phyloP scores from a whole-genome alignment of 1,140 invertebrate genomes.

The Neodiprion pinetum region DNA sequence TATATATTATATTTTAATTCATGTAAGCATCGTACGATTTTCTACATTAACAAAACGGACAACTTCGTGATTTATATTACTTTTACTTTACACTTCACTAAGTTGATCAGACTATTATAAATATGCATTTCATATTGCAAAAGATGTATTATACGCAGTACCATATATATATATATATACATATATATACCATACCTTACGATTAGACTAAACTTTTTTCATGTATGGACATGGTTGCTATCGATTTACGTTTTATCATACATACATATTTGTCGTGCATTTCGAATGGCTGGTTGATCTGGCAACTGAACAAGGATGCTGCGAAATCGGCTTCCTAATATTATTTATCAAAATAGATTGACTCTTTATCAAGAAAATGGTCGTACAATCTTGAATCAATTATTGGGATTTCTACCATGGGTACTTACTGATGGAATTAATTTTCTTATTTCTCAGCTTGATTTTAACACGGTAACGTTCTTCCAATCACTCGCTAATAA shows the following conservation, averaged over 20 bases:
- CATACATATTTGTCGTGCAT: too few relatives aligned
- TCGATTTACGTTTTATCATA: too few relatives aligned
- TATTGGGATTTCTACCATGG: not conserved
- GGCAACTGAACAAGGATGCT: not conserved
- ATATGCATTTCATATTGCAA: not conserved
- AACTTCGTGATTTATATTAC: not conserved
- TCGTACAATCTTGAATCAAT: not conserved
- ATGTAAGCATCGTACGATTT: not conserved
- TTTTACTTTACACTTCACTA: not conserved
- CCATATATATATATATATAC: too few relatives aligned
- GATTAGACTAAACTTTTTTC: too few relatives aligned
- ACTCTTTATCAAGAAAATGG: not conserved
- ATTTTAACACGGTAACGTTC: too few relatives aligned
- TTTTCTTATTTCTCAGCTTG: too few relatives aligned
- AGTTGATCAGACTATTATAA: not conserved
- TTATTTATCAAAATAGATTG: not conserved
- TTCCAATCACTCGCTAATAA: too few relatives aligned
- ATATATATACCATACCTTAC: too few relatives aligned
- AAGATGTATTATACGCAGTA: too few relatives aligned
- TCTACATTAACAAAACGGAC: not conserved
- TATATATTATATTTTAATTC: not conserved
- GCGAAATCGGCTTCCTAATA: not conserved
- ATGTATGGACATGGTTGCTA: too few relatives aligned
- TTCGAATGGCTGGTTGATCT: not conserved
- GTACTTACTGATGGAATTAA: too few relatives aligned